A percentile compares a stretch with the other conserved stretches of the same genome.
phyloP scores from a whole-genome alignment of 2,888 invertebrate species.

The Rotaria sp. region DNA sequence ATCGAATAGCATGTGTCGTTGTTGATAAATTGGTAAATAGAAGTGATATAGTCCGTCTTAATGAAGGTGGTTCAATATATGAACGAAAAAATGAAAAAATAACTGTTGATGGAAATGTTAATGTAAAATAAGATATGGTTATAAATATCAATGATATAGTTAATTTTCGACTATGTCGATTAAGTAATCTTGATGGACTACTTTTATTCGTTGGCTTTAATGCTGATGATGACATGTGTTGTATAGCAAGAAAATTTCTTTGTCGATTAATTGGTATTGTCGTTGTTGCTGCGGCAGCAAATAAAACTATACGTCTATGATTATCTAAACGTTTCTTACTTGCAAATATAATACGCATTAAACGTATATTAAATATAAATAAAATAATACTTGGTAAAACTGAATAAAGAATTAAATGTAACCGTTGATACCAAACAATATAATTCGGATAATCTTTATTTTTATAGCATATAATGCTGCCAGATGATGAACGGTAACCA shows the following conservation, averaged over 20 bases:
- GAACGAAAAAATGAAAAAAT: neutral
- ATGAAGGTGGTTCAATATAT: neutral
- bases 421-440: neutral
- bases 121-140: neutral
- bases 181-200: neutral
- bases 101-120: neutral
- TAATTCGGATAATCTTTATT: neutral
- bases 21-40: conserved; percentile 5
- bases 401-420: neutral
- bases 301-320: neutral
- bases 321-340: conserved; percentile 14
- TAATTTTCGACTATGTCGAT: conserved; percentile 30
- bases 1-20: conserved; percentile 11
- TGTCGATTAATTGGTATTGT: neutral
- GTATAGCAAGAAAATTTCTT: neutral
- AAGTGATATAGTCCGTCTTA: neutral
- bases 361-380: neutral
- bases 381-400: neutral
- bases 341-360: conserved; percentile 17
- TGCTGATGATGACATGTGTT: neutral
- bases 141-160: neutral
- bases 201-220: neutral
- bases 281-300: neutral
- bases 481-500: neutral
- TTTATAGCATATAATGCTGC: neutral